Base-by-base conservation (phyloP, 1,140 invertebrate genomes). In the Drosophila albomicans region DNA sequence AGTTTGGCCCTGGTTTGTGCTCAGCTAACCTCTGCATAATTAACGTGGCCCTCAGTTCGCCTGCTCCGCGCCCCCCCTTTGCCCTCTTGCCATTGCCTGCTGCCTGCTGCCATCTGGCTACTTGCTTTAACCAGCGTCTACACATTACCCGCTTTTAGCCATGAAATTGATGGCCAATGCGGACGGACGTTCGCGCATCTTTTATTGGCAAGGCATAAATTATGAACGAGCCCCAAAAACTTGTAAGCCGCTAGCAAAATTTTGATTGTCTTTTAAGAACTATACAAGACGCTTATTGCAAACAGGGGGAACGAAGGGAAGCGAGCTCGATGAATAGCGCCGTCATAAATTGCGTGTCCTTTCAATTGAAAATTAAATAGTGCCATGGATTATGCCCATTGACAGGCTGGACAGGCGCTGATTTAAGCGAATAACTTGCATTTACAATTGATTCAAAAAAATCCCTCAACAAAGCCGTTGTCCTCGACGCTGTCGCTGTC, bases 311-410 rank as follows among this genome's bases (percentile, higher is more conserved):
- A 4, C 8, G 15, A 15, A 11, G 2, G 10, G n/a, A 2, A 2
- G 1, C 5, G 8, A 3, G 56, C 16, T 77, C 6, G 30, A 62
- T 45, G 49, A n/a, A 38, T 56, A 54, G 46, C 20, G 66, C 51
- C 48, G 51, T 58, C 73, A 88, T 87, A 88, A 87, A 87, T 87
- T 88, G 72, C 35, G 61, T 15, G 67, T 56, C 68, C 68, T 84
- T 88, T 78, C 73, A 87, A 87, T 87, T 84, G 80, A 78, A 87
- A 88, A 87, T 87, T 87, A 87, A 88, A 87, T 87, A 87, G 84
- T 88, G 74, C 46, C 77, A 64, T 59, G 80, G 77, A 79, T 84
- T 80, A 88, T 80, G 80, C 20, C 4, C 35, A 84, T 69, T 72
- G 69, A 75, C 59, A 65, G 64, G 20, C 49, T 41, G 70, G 65